Evolutionary conservation across 1,140 invertebrate species (phyloP), one percentile per base, ranked within the genome.

Genomic region (Dolichoris vasculosae): DNA sequence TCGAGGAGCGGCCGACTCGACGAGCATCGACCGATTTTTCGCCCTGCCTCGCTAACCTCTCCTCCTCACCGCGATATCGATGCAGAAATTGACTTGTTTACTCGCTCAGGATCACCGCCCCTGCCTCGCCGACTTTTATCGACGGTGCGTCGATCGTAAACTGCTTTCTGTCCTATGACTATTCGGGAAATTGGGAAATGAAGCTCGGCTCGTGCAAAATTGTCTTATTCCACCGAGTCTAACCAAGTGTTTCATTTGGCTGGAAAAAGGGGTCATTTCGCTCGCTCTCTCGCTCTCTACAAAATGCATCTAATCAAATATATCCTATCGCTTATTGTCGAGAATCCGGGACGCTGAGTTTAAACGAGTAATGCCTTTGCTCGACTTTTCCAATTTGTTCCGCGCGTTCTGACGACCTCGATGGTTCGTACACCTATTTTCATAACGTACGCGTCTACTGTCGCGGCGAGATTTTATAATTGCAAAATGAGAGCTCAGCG

Each of bases 61-160:
- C n/a, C n/a, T n/a, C n/a, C 38, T 69, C 82, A 77, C 38, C 46
- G 32, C 46, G 51, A n/a, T 82, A 75, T 51, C 40, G 35, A 82
- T 35, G 30, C 48, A 55, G 79, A 78, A 26, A 83, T 86, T 80
- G 81, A 67, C 71, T 86, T 73, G 85, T 86, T 86, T 86, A 43
- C 71, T 83, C 76, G 55, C 4, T 43, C 17, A 8, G 43, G 46
- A 55, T n/a, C 23, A 78, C 43, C 69, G 13, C 43, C 43, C 9
- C 59, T 1, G 30, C 20, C 11, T 43, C 23, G 4, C 32, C 40
- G 43, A 82, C 82, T 86, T 85, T 86, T 86, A 71, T 86, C 83
- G 67, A 82, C 51, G 40, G 59, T 71, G 82, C 48, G 63, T 75
- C 83, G 79, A 43, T 55, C 55, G 55, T 77, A 30, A 82, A 76